phyloP scores from a whole-genome alignment of 1,140 invertebrate species.

The Eupeodes corollae region DNA sequence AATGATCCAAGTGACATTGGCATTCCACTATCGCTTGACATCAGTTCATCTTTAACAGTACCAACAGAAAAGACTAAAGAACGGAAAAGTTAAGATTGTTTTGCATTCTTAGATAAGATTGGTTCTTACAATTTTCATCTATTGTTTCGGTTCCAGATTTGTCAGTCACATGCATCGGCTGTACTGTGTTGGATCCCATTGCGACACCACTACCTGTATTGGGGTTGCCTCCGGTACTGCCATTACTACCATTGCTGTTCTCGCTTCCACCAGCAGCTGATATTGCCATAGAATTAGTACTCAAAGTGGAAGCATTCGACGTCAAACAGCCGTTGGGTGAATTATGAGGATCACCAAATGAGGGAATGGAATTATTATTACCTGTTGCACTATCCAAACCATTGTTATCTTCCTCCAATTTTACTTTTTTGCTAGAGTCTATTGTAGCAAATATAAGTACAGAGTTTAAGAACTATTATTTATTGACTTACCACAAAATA shows the following conservation, averaged over 20 bases:
- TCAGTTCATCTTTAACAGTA: slow-evolving; percentile 23
- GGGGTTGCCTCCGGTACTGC: background rate
- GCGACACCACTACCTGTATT: background rate
- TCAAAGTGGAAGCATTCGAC: background rate
- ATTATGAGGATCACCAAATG: background rate
- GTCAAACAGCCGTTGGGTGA: background rate
- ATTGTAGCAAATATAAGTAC: too few species aligned
- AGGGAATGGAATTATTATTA: background rate
- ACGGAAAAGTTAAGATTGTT: background rate
- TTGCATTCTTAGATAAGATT: background rate
- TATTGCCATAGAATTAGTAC: background rate
- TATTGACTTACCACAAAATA: too few species aligned
- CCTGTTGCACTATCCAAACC: background rate
- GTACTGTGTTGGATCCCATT: background rate
- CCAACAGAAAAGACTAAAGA: background rate
- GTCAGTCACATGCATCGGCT: background rate
- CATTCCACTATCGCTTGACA: background rate
- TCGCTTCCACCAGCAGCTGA: background rate
- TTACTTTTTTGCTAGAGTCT: background rate
- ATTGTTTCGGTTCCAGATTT: background rate
- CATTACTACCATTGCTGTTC: background rate
- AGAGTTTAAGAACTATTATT: too few species aligned
- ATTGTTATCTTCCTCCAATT: background rate
- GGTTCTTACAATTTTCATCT: background rate
- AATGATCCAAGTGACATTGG: slow-evolving; percentile 9